Base-by-base conservation (phyloP, 2,113 vertebrate genomes). In the Peromyscus polionotus region DNA sequence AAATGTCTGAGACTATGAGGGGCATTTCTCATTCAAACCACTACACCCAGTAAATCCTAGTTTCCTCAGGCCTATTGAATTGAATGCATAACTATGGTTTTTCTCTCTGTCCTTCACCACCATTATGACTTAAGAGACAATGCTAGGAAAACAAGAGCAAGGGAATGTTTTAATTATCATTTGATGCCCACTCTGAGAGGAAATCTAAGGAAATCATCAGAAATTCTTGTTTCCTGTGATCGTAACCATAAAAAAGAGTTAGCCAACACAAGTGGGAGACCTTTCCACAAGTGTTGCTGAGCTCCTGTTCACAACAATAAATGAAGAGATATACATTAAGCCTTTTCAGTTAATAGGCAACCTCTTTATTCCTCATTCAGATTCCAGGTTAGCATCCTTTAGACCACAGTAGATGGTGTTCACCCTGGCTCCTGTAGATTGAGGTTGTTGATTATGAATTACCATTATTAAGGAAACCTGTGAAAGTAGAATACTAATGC, bases 171-270 rank as follows among this genome's bases (percentile, higher is more conserved):
- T 91, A 81, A 70, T 73, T 68, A 85, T 76, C 80, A 51, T 76
- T n/a, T 93, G 72, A 65, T 51, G 67, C 3, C 42, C 33, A 93
- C 33, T 36, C n/a, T 81, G 22, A 89, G 33, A 86, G 77, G 33
- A n/a, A 16, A 73, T 57, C 31, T 92, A 94, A 95, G 80, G 17
- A 95, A 91, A 85, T 31, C 39, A 91, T 92, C 4, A 91, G 42
- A 84, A 95, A 91, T 91, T 92, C 36, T n/a, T 95, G 14, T 24
- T 36, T 90, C 63, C 36, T 91, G 0, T 91, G 61, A 91, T 91
- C 87, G 17, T 88, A 86, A 45, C 80, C 86, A 54, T 61, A 89
- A 72, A 65, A 91, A 10, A 14, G 20, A 84, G 42, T 75, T 84
- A 95, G 33, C 51, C 84, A 90, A 94, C 1, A 28, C 3, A 33